Base-by-base conservation (phyloP, 2,797 vertebrate genomes). In the Graptemys geographica region DNA sequence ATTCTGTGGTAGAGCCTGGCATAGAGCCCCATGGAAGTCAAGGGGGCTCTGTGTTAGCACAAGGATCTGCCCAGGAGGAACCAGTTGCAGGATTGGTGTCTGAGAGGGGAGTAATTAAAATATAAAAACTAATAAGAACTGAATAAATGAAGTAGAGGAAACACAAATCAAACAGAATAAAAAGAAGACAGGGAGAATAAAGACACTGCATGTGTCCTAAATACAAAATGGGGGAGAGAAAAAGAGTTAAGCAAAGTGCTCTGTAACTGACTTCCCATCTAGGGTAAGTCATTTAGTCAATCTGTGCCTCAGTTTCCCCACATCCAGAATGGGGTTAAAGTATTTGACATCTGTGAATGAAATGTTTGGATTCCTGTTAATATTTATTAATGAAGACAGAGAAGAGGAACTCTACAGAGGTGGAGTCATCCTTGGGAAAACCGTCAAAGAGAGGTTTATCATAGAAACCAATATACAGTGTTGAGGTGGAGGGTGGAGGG, bases 181-280 rank as follows among this genome's bases (percentile, higher is more conserved):
- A 19, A 52, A 11, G 11, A 85, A 92, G 80, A 86, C 76, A 89
- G 37, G 78, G n/a, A 85, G 86, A 72, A 13, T 33, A 88, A 79
- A 95, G 81, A 81, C 81, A 81, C 82, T 52, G 89, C 44, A 86
- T 90, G 33, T 79, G 69, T 95, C 79, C 88, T 37, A 44, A 91
- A 84, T 83, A 87, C 59, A 79, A 92, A 95, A 16, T 47, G 44
- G 44, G 59, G 9, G 65, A 2, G 52, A 87, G 37, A 78, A 89
- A 88, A 93, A 59, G 25, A 84, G 83, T 76, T 41, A 12, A 55
- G 23, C 8, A 81, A 96, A 92, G 53, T 81, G 84, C 90, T 96
- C 92, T 92, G 51, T 92, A 80, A 93, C 52, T 94, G 91, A 94
- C 91, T 93, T 96, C n/a, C 88, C 90, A 95, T 90, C 94, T 95